Evolutionary conservation across 2,888 invertebrate species (phyloP), one percentile per base, ranked within the genome.

Genomic region (Caenorhabditis virilis): DNA sequence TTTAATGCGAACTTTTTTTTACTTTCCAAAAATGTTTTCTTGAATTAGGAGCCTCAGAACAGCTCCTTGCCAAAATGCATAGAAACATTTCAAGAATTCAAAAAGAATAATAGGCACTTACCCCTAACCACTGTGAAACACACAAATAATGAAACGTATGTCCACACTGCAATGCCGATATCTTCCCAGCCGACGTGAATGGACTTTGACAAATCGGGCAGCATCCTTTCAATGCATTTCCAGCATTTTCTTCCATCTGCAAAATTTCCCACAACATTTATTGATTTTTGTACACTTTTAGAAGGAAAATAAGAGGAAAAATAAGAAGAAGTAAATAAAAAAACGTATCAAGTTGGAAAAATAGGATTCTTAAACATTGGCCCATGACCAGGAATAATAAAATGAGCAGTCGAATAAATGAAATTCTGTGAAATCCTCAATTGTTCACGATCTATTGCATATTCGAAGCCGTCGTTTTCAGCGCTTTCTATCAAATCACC

Each of bases 401-500:
- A n/a, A 41, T 63, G 56, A 1, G 62, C 62, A 20, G 39, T 45
- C 9, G 45, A 41, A 9, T 50, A 57, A 15, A 72, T 53, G 22
- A 33, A 51, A 25, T 47, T 43, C 43, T 65, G 53, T 22, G 52
- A 53, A 11, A 33, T 11, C 1, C 46, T 20, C 0, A 69, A 52
- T 6, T 54, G 46, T 11, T 57, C 53, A 11, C 47, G 47, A 22
- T 55, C 51, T 15, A 38, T 25, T 13, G 46, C 25, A 22, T 48
- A 23, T 18, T 45, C 36, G 3, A 38, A 7, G 23, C 62, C 53
- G n/a, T 54, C 38, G 20, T 59, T 60, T 20, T 56, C 41, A 18
- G 47, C 50, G 26, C 62, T 56, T 55, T 72, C 72, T 6, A 72
- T 51, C 9, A 72, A 42, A 58, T 72, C 72, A 42, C 72, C 72